Base-by-base conservation (phyloP, 2,113 vertebrate genomes). In the Malurus elegans region DNA sequence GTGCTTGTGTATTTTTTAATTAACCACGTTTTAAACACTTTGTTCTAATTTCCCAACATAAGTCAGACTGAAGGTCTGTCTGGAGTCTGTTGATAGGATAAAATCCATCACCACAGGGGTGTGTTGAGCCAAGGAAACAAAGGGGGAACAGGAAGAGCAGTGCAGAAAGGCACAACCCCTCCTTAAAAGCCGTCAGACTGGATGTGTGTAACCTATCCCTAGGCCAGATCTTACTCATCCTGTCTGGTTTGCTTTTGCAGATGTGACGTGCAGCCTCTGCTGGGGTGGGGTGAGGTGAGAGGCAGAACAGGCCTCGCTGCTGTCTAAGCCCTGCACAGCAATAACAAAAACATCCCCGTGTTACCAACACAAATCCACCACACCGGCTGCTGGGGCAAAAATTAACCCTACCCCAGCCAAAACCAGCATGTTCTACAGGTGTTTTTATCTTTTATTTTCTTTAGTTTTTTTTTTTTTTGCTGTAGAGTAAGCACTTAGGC, bases 341-440 rank as follows among this genome's bases (percentile, higher is more conserved):
- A 4, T 1, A 38, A 53, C 45, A 47, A 12, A 65, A 67, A 58
- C 45, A 42, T 17, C 19, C 48, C 19, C 3, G 2, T 40, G 66
- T 31, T 42, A 45, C 74, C 51, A 64, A 6, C 86, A 88, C 75
- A 54, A 4, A 47, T 8, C 32, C 78, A 25, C n/a, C 3, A 2
- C 3, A 4, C 20, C 9, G 6, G 42, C 50, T 15, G 42, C 58
- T 42, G 34, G 4, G 7, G 24, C 16, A n/a, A 8, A 40, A 38
- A 16, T 61, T 54, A 47, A 26, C 62, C 14, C 36, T 8, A 0
- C 3, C 36, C 25, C 47, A 26, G 47, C n/a, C 79, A 21, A 31
- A 54, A 12, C 24, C 70, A 11, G 20, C n/a, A 3, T 0, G 0
- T 53, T 18, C 38, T 67, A 0, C 2, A 14, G 19, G 13, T 29